These are phyloP conservation scores for Pelagia noctiluca DNA, from an alignment of 30 jellyfish, hydroid and myxozoan genomes.

Conservation along the genomic window DNA sequence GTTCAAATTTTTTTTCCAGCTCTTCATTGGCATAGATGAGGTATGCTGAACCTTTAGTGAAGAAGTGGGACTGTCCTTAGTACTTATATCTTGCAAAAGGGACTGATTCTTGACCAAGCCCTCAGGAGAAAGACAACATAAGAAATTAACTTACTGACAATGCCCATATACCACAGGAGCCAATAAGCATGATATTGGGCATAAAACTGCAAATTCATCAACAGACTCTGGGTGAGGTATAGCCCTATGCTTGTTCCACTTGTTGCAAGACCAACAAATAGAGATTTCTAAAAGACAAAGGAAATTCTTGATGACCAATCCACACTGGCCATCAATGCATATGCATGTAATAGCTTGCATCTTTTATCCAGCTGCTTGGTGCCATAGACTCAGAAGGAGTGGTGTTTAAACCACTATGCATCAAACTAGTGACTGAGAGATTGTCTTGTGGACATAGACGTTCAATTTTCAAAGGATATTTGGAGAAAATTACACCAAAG, in stretches of 20 bases:
- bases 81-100: no score
- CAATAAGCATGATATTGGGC: constrained; percentile 56
- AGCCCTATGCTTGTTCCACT: constrained; percentile 81
- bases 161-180: constrained; percentile 65
- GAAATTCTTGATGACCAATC: background rate
- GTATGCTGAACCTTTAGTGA: no score
- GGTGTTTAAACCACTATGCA: no score
- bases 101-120: background rate
- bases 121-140: background rate
- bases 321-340: background rate
- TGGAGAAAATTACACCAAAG: no score
- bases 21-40: no score
- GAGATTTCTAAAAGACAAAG: constrained; percentile 24
- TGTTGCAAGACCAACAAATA: constrained; percentile 17
- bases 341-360: background rate
- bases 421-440: no score
- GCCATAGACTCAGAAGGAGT: no score
- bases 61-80: no score
- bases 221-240: constrained; percentile 68
- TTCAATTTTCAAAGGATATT: no score
- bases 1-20: no score
- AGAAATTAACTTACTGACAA: constrained; percentile 57
- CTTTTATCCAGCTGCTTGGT: no score
- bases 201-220: constrained; percentile 35
- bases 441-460: no score